Evolutionary conservation across 2,797 vertebrate species (phyloP).

Genomic region (Poliocrania exsul): DNA sequence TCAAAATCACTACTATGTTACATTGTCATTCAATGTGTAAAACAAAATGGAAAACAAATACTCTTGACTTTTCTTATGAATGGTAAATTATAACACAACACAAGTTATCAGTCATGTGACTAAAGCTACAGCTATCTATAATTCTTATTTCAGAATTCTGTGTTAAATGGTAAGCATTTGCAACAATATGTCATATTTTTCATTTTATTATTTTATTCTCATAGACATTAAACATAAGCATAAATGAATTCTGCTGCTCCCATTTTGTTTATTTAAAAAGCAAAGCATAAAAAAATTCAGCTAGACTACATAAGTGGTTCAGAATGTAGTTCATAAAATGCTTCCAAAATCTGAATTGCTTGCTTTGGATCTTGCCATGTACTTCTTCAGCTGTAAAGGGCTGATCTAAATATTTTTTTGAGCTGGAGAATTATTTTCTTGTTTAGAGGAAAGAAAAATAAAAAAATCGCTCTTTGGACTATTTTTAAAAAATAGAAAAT

Average conservation of each 20-base stretch:
- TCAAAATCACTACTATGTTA: background rate
- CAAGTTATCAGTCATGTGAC: background rate
- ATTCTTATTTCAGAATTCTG: conserved; percentile 45
- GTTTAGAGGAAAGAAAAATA: background rate
- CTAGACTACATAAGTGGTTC: conserved; percentile 6
- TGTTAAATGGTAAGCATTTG: conserved; percentile 11
- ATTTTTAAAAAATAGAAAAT: background rate
- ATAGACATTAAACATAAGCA: background rate
- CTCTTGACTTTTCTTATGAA: background rate
- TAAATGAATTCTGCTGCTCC: background rate
- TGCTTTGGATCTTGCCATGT: conserved; percentile 25
- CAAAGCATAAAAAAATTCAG: conserved; percentile 29
- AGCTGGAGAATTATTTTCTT: conserved; percentile 21
- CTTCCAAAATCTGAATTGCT: conserved; percentile 52
- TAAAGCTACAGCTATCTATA: conserved; percentile 32
- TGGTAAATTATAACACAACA: background rate
- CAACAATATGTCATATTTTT: background rate
- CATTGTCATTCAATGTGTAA: conserved; percentile 1
- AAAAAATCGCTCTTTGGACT: background rate
- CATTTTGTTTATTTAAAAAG: conserved; percentile 11
- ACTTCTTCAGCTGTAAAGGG: conserved; percentile 21
- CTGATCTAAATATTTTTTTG: conserved; percentile 12
- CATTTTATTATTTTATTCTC: background rate
- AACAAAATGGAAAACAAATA: conserved; percentile 52
- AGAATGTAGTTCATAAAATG: conserved; percentile 44